These are phyloP conservation scores for Latrodectus geometricus DNA, from an alignment of 1,140 invertebrate species.

Conservation along the genomic window DNA sequence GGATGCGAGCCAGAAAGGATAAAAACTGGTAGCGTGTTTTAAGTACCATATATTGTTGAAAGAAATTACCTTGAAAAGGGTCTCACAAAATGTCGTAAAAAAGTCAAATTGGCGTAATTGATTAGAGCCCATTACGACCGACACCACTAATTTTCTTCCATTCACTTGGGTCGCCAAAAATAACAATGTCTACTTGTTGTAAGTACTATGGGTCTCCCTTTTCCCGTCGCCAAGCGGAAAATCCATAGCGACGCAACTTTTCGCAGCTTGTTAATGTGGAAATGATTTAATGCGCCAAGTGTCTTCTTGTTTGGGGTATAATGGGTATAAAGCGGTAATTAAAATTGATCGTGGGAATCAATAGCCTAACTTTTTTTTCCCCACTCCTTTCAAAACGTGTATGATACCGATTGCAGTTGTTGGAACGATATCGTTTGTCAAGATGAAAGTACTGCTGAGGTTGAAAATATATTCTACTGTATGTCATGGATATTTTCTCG, in stretches of 20 bases:
- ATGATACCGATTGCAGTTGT: too few species aligned
- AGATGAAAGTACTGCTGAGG: too few species aligned
- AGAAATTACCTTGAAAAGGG: constrained; percentile 17
- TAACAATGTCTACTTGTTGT: constrained; percentile 18
- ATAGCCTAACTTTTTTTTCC: background rate
- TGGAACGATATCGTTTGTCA: too few species aligned
- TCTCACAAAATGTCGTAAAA: constrained; percentile 30
- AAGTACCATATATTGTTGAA: constrained; percentile 21
- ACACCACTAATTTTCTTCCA: constrained; percentile 24
- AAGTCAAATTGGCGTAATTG: constrained; percentile 51
- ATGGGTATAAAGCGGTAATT: constrained; percentile 19
- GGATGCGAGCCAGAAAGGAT: background rate
- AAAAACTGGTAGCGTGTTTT: constrained; percentile 8
- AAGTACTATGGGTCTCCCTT: background rate
- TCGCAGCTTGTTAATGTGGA: constrained; percentile 14
- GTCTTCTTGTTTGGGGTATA: background rate
- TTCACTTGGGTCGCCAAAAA: constrained; percentile 43
- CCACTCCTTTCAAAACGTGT: too few species aligned
- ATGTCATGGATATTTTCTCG: too few species aligned
- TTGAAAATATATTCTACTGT: too few species aligned
- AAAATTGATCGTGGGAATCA: constrained; percentile 16
- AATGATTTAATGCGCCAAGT: constrained; percentile 22
- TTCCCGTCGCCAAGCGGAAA: background rate
- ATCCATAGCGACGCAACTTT: background rate
- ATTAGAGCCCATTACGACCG: constrained; percentile 25